These are phyloP conservation scores for Epinotia ramella DNA, from an alignment of 2,888 invertebrate species.

Conservation along the genomic window DNA sequence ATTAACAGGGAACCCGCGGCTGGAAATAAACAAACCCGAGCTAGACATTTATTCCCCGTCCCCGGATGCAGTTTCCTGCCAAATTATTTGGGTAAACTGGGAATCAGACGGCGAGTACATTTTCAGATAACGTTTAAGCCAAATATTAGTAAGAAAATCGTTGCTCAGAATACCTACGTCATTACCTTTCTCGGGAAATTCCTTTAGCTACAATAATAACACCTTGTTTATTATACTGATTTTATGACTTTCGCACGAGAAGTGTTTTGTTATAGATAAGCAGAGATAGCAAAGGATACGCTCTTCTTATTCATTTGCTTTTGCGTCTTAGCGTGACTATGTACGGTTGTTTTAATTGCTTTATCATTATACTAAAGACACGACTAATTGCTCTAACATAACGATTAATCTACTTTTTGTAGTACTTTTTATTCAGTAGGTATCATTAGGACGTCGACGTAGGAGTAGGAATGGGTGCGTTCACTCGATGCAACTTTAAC, in stretches of 20 bases:
- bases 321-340: constrained; percentile 2
- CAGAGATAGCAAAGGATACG: constrained; percentile 16
- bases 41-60: constrained; percentile 19
- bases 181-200: constrained; percentile 1
- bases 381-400: not conserved
- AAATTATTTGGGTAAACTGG: constrained; percentile 22
- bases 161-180: not conserved
- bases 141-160: constrained; percentile 12
- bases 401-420: constrained; percentile 21
- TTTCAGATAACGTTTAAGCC: constrained; percentile 9
- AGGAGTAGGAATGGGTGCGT: no score
- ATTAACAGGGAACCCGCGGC: not conserved
- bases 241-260: not conserved
- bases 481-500: no score
- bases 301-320: not conserved
- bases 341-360: constrained; percentile 8
- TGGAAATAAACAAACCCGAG: not conserved
- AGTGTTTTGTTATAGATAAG: constrained; percentile 4
- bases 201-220: not conserved
- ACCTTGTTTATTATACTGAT: constrained; percentile 15
- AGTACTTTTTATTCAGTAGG: not conserved
- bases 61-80: constrained; percentile 18
- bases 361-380: constrained; percentile 16
- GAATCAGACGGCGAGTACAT: not conserved
- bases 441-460: not conserved